Conservation (phyloP, 2,113 vertebrate genomes). For the Nothocercus nigrocapillus region DNA sequence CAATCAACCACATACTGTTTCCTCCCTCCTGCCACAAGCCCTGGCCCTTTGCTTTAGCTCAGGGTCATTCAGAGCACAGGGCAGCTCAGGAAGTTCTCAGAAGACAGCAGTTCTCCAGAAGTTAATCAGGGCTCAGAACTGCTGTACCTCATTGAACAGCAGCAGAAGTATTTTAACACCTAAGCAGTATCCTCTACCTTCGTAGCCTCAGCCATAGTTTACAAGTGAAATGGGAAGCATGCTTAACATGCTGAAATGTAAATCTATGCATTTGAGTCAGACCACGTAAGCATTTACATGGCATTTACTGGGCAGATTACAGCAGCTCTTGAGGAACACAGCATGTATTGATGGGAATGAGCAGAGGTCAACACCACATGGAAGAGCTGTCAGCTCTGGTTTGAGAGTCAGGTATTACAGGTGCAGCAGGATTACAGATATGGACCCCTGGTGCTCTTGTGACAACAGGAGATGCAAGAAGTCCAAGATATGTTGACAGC, state of each 20-base stretch:
- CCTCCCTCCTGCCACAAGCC: neutral
- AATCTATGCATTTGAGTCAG: neutral
- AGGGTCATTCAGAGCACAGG: neutral
- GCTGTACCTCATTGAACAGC: neutral
- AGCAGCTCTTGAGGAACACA: neutral
- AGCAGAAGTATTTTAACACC: neutral
- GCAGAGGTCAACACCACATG: slow-evolving; percentile 41
- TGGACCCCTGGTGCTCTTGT: neutral
- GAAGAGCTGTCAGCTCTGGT: slow-evolving; percentile 24
- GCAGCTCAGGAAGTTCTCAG: neutral
- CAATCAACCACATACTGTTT: neutral
- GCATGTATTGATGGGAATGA: neutral
- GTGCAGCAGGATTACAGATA: neutral
- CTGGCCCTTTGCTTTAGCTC: fast-evolving
- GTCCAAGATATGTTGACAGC: neutral
- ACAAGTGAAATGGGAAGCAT: neutral
- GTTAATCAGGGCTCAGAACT: neutral
- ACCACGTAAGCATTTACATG: fast-evolving
- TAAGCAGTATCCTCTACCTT: neutral
- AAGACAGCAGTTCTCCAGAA: neutral
- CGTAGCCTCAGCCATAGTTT: neutral
- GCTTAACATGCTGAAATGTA: neutral
- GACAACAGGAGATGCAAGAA: neutral
- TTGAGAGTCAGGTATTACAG: neutral
- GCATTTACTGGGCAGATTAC: neutral